phyloP scores from a whole-genome alignment of 2,113 vertebrate genomes.

The Gasterosteus aculeatus region DNA sequence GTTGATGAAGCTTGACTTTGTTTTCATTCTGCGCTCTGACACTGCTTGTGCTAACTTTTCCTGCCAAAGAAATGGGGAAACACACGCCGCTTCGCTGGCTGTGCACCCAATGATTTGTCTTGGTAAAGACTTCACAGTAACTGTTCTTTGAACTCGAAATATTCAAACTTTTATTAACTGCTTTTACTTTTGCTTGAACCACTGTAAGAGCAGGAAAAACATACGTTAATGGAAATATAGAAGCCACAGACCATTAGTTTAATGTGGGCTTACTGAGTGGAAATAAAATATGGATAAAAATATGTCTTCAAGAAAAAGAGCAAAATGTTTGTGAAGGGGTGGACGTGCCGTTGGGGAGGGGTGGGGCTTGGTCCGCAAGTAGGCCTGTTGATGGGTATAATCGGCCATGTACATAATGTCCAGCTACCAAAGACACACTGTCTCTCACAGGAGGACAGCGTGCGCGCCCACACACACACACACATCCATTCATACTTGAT shows the following conservation, averaged over 20 bases:
- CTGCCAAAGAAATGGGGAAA: slow-evolving; percentile 44
- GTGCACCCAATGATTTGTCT: slow-evolving; percentile 10
- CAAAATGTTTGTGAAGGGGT: slow-evolving; percentile 6
- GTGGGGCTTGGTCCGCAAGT: slow-evolving; percentile 35
- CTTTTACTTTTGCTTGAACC: slow-evolving; percentile 42
- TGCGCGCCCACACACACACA: background rate
- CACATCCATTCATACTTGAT: slow-evolving; percentile 4
- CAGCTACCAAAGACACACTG: slow-evolving; percentile 37
- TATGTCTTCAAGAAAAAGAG: slow-evolving; percentile 13
- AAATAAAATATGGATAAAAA: slow-evolving; percentile 20
- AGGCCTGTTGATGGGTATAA: slow-evolving; percentile 58
- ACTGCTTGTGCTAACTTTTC: slow-evolving; percentile 46
- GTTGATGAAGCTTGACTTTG: slow-evolving; percentile 50
- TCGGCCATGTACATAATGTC: slow-evolving; percentile 54
- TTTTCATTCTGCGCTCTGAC: slow-evolving; percentile 44
- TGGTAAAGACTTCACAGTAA: slow-evolving; percentile 24
- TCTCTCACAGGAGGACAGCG: slow-evolving; percentile 22
- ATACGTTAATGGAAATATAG: slow-evolving; percentile 50
- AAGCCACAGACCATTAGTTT: slow-evolving; percentile 58
- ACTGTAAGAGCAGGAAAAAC: slow-evolving; percentile 37
- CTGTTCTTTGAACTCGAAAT: slow-evolving; percentile 34
- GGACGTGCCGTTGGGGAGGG: slow-evolving; percentile 13
- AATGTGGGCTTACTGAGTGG: slow-evolving; percentile 28
- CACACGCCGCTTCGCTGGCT: slow-evolving; percentile 45
- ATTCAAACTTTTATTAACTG: slow-evolving; percentile 45